Evolutionary conservation across 1,140 invertebrate genomes (phyloP).

Genomic region (Orius laevigatus): DNA sequence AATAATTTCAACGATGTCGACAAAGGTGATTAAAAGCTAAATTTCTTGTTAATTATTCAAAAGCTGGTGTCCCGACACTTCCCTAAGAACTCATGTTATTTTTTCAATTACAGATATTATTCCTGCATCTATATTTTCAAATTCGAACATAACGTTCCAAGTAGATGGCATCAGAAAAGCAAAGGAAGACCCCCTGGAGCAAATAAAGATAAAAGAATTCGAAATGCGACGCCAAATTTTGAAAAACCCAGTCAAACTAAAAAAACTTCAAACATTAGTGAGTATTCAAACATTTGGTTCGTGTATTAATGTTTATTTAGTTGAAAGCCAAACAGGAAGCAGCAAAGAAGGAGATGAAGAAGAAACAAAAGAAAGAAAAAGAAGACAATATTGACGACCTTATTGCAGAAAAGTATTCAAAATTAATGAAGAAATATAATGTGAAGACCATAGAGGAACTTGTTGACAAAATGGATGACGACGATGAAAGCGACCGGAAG

Average conservation of each 20-base stretch:
- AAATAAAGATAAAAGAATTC: conserved; percentile 70
- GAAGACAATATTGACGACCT: conserved; percentile 27
- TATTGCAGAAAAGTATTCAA: conserved; percentile 27
- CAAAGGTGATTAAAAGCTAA: conserved; percentile 1
- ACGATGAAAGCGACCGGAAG: conserved; percentile 16
- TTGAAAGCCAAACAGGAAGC: conserved; percentile 27
- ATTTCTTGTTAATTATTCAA: not conserved
- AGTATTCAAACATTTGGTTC: conserved; percentile 18
- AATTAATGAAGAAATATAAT: conserved; percentile 28
- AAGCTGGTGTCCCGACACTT: not conserved
- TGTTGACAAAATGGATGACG: conserved; percentile 23
- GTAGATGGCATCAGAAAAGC: conserved; percentile 56
- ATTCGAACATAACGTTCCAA: conserved; percentile 2
- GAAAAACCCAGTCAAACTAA: conserved; percentile 80
- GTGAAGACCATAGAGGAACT: conserved; percentile 24
- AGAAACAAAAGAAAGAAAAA: conserved; percentile 24
- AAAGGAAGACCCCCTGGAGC: conserved; percentile 75
- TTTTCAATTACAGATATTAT: conserved; percentile 36
- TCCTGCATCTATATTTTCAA: conserved; percentile 13
- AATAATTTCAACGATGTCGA: conserved; percentile 3
- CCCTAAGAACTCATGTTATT: conserved; percentile 32
- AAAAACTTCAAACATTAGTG: conserved; percentile 63
- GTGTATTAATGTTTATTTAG: not conserved
- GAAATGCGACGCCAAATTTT: conserved; percentile 62
- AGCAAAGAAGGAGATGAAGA: conserved; percentile 22